These are phyloP conservation scores for Ciona savignyi DNA, from an alignment of 23 tunicate species.

Conservation along the genomic window DNA sequence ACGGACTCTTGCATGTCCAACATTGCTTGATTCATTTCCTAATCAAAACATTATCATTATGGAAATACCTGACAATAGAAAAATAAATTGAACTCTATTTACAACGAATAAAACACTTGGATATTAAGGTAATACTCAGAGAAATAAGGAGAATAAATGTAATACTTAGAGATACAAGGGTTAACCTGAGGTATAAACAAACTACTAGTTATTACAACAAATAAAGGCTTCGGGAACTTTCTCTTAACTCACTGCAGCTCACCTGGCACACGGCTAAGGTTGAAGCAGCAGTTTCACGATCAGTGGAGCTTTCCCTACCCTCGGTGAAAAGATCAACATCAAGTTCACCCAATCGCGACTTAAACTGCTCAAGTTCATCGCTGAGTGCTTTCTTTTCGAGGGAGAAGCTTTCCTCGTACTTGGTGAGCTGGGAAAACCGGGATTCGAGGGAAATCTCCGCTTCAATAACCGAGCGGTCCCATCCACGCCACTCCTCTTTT, in stretches of 20 bases:
- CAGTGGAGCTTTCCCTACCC: neutral
- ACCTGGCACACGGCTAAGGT: conserved; percentile 36
- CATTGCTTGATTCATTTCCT: conserved; percentile 11
- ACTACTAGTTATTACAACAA: no score
- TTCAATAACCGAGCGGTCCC: conserved; percentile 72
- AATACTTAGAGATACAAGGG: no score
- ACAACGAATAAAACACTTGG: no score
- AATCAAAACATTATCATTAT: no score
- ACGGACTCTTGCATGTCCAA: conserved; percentile 41
- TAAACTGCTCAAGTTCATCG: conserved; percentile 17
- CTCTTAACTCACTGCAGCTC: neutral
- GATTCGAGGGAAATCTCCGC: conserved; percentile 65
- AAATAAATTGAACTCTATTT: no score
- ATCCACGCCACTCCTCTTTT: conserved; percentile 76
- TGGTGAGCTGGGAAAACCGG: conserved; percentile 31
- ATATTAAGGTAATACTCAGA: no score
- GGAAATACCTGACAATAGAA: no score
- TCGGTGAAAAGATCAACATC: conserved; percentile 26
- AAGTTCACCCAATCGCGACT: conserved; percentile 10
- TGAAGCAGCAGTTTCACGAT: conserved; percentile 15
- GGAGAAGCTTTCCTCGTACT: conserved; percentile 52
- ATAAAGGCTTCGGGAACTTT: neutral
- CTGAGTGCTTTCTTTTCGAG: conserved; percentile 19
- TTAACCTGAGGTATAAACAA: no score
- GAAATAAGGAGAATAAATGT: no score